A percentile compares a stretch with the other conserved stretches of the same genome.
Conservation (phyloP, 2,888 invertebrate species). For the Athrips mouffetella region DNA sequence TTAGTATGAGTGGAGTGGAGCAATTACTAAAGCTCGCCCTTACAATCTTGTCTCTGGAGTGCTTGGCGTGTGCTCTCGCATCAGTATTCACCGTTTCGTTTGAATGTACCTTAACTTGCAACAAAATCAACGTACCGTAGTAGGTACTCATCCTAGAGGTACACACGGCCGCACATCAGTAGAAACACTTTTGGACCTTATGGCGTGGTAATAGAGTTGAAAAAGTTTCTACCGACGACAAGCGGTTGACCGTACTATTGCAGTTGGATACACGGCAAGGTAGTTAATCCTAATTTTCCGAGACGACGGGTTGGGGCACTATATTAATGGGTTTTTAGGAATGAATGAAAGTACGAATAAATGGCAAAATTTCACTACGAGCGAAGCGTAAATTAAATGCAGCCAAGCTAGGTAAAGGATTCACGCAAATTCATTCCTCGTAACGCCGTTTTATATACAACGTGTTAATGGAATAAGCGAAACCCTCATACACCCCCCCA, state of each 20-base stretch:
- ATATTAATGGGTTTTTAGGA: conserved; percentile 70
- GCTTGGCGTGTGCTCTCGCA: conserved; percentile 2
- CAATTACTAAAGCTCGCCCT: conserved; percentile 12
- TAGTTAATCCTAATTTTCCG: conserved; percentile 57
- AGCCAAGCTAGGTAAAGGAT: conserved; percentile 31
- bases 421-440: neutral
- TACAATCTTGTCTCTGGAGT: conserved; percentile 13
- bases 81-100: conserved; percentile 15
- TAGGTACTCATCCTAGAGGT: no score
- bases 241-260: no score
- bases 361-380: conserved; percentile 65
- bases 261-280: conserved; percentile 52
- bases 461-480: no score
- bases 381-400: conserved; percentile 59
- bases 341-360: conserved; percentile 68
- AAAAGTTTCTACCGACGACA: no score
- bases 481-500: no score
- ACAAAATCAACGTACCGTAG: conserved; percentile 63
- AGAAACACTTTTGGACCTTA: no score
- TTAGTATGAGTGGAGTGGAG: conserved; percentile 3
- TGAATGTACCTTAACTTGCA: conserved; percentile 44
- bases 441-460: no score
- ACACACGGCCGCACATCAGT: no score
- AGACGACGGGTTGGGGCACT: conserved; percentile 48
- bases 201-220: no score